Percentiles rank a stretch among this genome's conserved stretches.
These are phyloP conservation scores for Rotaria macrura DNA, from an alignment of 2,888 invertebrate genomes.

Conservation along the genomic window DNA sequence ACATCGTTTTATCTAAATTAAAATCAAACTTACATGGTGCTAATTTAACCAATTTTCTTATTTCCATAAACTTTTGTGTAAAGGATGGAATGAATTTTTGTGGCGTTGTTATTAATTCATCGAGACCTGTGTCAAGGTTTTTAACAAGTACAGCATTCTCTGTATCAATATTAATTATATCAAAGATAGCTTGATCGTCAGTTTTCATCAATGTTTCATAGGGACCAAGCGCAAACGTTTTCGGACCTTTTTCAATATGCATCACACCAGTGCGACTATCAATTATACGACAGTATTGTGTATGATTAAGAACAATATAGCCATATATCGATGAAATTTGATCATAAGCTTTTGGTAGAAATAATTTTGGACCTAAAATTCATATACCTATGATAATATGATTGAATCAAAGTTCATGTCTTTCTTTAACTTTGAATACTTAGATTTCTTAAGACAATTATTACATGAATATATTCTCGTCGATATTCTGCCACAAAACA, in stretches of 20 bases:
- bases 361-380: background rate
- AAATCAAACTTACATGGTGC: background rate
- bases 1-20: no score
- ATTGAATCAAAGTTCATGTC: no score
- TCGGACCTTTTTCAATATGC: background rate
- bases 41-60: constrained; percentile 2
- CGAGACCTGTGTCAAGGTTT: background rate
- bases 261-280: background rate
- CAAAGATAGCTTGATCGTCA: background rate
- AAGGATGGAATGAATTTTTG: constrained; percentile 11
- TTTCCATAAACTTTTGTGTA: background rate
- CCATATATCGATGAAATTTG: background rate
- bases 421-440: no score
- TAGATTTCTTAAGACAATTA: no score
- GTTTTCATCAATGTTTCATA: background rate
- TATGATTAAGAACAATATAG: background rate
- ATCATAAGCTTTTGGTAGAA: background rate
- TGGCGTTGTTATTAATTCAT: constrained; percentile 11
- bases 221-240: constrained; percentile 3
- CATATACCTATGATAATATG: background rate
- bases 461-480: no score
- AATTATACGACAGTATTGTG: background rate
- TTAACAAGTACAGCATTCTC: constrained; percentile 12
- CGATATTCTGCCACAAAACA: no score
- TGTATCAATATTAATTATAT: background rate